Percentiles rank a stretch among this genome's conserved stretches.
Evolutionary conservation across 2,113 vertebrate species (phyloP).

Genomic region (Caretta caretta): DNA sequence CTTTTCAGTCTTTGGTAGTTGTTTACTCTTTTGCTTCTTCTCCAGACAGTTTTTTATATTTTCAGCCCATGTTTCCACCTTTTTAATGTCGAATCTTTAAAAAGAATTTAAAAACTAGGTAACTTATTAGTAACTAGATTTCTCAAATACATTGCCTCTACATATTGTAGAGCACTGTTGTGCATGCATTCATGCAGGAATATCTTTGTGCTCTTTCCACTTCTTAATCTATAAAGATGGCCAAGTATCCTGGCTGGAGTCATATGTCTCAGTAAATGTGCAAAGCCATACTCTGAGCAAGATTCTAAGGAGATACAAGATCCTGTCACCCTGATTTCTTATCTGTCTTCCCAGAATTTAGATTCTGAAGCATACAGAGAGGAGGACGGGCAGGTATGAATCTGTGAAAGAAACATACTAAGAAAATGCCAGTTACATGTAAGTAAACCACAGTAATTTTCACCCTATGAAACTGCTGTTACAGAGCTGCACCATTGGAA

Average conservation of each 20-base stretch:
- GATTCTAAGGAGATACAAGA: background rate
- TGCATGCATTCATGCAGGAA: background rate
- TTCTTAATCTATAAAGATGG: background rate
- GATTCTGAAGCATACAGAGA: background rate
- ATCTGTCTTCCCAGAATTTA: background rate
- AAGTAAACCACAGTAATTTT: background rate
- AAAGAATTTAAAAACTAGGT: background rate
- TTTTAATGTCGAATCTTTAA: conserved; percentile 36
- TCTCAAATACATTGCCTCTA: background rate
- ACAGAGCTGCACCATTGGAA: background rate
- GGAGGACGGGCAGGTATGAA: background rate
- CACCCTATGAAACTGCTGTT: background rate
- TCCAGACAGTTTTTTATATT: fast-evolving
- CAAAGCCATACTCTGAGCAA: background rate
- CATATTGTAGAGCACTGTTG: background rate
- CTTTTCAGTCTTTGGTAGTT: conserved; percentile 28
- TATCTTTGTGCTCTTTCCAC: background rate
- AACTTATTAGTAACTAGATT: background rate
- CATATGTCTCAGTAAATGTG: background rate
- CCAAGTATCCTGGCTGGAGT: background rate
- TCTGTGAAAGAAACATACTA: background rate
- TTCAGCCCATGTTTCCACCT: background rate
- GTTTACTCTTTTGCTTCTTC: background rate
- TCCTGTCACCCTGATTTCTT: background rate
- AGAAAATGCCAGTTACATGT: no score